phyloP scores from a whole-genome alignment of 2,113 vertebrate species.

The Thryonomys swinderianus region DNA sequence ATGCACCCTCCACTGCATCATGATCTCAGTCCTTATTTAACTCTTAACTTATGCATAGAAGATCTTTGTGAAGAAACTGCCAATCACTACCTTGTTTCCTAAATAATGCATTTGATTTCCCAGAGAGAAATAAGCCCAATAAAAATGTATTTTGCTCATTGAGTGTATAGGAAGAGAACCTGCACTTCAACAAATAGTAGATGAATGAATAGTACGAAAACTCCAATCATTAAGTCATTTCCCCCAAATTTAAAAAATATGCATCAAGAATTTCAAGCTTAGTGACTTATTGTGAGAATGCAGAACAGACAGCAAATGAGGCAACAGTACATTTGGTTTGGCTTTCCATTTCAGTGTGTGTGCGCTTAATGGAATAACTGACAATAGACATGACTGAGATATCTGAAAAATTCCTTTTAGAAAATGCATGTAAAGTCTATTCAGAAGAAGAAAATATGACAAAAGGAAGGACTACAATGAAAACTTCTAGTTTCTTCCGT shows the following conservation, averaged over 20 bases:
- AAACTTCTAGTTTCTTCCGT: constrained; percentile 27
- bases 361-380: background rate
- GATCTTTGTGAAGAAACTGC: constrained; percentile 22
- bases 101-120: constrained; percentile 48
- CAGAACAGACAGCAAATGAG: constrained; percentile 10
- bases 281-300: background rate
- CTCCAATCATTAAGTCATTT: background rate
- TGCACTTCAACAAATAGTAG: background rate
- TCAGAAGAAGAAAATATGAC: constrained; percentile 30
- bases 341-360: background rate
- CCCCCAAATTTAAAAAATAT: constrained; percentile 35
- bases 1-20: background rate
- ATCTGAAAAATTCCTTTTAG: constrained; percentile 1
- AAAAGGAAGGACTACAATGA: constrained; percentile 47
- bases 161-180: background rate
- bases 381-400: background rate
- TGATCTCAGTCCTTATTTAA: background rate
- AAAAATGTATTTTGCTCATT: background rate
- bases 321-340: background rate
- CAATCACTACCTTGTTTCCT: background rate
- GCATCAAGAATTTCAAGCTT: background rate
- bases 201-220: constrained; percentile 23
- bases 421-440: constrained; percentile 36
- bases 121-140: background rate
- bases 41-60: constrained; percentile 15